Conservation (phyloP, 1,140 invertebrate genomes). For the Solen grandis region DNA sequence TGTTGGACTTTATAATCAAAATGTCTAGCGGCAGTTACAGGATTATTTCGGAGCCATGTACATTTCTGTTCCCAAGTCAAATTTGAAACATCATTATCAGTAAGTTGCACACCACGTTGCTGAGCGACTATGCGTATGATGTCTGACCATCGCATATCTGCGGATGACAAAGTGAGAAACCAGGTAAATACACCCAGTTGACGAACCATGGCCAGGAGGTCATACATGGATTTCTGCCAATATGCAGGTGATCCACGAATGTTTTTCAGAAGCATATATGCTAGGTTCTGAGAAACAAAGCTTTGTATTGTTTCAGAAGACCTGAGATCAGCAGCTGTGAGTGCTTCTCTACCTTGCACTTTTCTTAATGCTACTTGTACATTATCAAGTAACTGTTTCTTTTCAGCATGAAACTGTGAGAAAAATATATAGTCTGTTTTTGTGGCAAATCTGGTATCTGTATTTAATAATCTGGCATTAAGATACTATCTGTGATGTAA, state of each 20-base stretch:
- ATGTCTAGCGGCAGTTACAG: slow-evolving; percentile 16
- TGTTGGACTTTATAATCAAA: slow-evolving; percentile 38
- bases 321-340: not conserved
- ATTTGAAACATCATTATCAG: slow-evolving; percentile 1
- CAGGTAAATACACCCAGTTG: slow-evolving; percentile 8
- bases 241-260: slow-evolving; percentile 20
- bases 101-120: not conserved
- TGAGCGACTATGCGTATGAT: slow-evolving; percentile 10
- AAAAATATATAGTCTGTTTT: slow-evolving; percentile 20
- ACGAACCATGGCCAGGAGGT: slow-evolving; percentile 8
- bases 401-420: slow-evolving; percentile 2
- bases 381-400: slow-evolving; percentile 23
- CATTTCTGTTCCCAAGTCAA: slow-evolving; percentile 16
- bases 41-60: not conserved
- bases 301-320: slow-evolving; percentile 3
- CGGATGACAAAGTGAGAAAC: slow-evolving; percentile 24
- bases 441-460: slow-evolving; percentile 18
- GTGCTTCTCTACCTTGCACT: not conserved
- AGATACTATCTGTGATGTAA: not conserved
- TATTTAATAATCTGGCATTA: slow-evolving; percentile 4
- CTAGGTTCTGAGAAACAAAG: slow-evolving; percentile 7
- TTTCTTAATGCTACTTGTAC: slow-evolving; percentile 16
- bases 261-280: slow-evolving; percentile 27
- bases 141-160: slow-evolving; percentile 19
- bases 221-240: slow-evolving; percentile 29